Evolutionary conservation across 2,113 vertebrate species (phyloP).

Genomic region (Phyllopteryx taeniolatus): DNA sequence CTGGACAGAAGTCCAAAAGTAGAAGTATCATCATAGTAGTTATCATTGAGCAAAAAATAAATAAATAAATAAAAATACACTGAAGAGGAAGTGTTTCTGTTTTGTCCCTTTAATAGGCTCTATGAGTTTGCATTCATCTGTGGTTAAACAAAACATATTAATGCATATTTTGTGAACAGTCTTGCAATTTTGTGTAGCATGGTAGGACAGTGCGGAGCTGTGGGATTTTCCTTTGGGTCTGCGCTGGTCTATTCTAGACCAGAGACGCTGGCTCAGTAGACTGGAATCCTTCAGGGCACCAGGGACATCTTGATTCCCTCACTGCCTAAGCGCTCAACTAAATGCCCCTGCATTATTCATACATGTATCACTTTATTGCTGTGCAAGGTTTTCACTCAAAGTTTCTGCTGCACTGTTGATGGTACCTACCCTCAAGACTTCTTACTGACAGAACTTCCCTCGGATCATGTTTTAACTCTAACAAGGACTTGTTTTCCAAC

Average conservation of each 20-base stretch:
- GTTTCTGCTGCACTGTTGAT: constrained; percentile 60
- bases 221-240: constrained; percentile 52
- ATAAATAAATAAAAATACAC: neutral
- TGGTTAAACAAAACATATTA: neutral
- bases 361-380: constrained; percentile 75
- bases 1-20: no score
- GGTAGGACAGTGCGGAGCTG: constrained; percentile 36
- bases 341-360: constrained; percentile 77
- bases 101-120: neutral
- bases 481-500: constrained; percentile 9
- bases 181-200: constrained; percentile 16
- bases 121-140: neutral
- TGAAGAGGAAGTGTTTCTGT: neutral
- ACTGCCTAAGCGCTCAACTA: constrained; percentile 70
- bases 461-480: constrained; percentile 27
- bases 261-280: constrained; percentile 72
- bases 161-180: constrained; percentile 20
- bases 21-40: no score
- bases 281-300: constrained; percentile 68
- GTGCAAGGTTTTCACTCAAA: constrained; percentile 70
- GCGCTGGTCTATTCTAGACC: constrained; percentile 58
- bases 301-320: constrained; percentile 69
- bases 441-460: constrained; percentile 49
- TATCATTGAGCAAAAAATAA: neutral
- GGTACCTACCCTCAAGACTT: constrained; percentile 43